A percentile compares a stretch with the other conserved stretches of the same genome.
Evolutionary conservation across 2,797 vertebrate genomes (phyloP).

Genomic region (Thalassophryne amazonica): DNA sequence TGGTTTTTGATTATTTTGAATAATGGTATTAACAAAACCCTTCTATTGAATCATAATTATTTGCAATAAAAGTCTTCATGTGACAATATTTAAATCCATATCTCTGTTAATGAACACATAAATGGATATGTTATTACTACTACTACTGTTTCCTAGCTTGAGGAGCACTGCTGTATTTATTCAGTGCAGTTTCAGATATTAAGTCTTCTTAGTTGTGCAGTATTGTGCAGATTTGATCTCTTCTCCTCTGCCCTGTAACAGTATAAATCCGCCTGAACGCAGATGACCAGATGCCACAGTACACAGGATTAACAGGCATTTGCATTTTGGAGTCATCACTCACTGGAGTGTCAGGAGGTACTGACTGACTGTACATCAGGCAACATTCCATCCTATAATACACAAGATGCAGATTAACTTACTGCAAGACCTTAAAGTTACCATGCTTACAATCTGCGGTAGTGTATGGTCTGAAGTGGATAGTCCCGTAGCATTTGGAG

Average conservation of each 20-base stretch:
- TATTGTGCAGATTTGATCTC: constrained; percentile 59
- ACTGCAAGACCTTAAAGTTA: no score
- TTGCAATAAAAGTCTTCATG: constrained; percentile 78
- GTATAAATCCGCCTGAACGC: constrained; percentile 41
- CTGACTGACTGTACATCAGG: constrained; percentile 34
- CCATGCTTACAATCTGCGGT: no score
- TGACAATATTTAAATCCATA: constrained; percentile 65
- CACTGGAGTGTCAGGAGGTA: constrained; percentile 20
- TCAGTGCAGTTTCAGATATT: constrained; percentile 12
- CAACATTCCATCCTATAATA: constrained; percentile 12
- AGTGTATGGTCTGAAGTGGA: no score
- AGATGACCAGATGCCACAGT: constrained; percentile 56
- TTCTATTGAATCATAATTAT: constrained; percentile 70
- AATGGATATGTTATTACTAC: constrained; percentile 17
- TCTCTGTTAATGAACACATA: constrained; percentile 62
- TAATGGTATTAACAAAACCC: constrained; percentile 73
- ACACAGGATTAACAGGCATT: constrained; percentile 52
- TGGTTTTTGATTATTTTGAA: constrained; percentile 72
- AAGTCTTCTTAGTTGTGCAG: constrained; percentile 48
- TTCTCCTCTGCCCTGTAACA: constrained; percentile 32
- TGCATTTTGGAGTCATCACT: constrained; percentile 27
- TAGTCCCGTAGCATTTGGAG: no score
- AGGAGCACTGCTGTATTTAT: constrained; percentile 6
- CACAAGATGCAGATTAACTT: constrained; percentile 10
- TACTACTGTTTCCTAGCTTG: neutral